Percentiles rank a stretch among this genome's conserved stretches.
These are phyloP conservation scores for Seira musarum DNA, from an alignment of 2,888 invertebrate species.

Conservation along the genomic window DNA sequence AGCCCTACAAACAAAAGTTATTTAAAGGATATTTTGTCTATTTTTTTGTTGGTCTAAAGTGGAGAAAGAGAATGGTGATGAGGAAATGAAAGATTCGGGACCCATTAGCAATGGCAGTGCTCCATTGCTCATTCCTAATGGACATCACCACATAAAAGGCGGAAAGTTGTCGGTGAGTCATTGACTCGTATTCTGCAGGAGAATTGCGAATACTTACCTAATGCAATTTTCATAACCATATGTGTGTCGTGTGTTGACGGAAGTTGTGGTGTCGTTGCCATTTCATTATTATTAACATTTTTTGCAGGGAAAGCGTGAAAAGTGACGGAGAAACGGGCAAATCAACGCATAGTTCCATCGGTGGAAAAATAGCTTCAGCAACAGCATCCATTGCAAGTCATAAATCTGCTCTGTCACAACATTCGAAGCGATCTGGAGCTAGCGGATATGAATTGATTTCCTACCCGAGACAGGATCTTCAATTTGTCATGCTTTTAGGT, in stretches of 20 bases:
- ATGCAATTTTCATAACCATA: no score
- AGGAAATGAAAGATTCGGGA: slow-evolving; percentile 78
- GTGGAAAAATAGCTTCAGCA: slow-evolving; percentile 64
- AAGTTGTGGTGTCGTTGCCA: no score
- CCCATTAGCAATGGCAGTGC: slow-evolving; percentile 63
- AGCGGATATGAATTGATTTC: slow-evolving; percentile 74
- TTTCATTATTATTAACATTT: no score
- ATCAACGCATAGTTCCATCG: slow-evolving; percentile 67
- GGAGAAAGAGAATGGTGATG: slow-evolving; percentile 76
- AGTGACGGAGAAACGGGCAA: slow-evolving; percentile 68
- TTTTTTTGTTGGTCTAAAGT: slow-evolving; percentile 49
- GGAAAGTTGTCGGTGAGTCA: slow-evolving; percentile 59
- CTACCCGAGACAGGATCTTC: slow-evolving; percentile 82
- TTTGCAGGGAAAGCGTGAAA: slow-evolving; percentile 63
- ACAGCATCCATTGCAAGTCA: slow-evolving; percentile 68
- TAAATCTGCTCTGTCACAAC: slow-evolving; percentile 74
- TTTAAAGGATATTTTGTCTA: not conserved
- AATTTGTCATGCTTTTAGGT: slow-evolving; percentile 76
- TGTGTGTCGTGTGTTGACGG: no score
- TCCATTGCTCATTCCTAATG: slow-evolving; percentile 55
- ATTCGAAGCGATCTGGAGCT: slow-evolving; percentile 71
- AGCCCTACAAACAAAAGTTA: no score
- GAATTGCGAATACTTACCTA: no score
- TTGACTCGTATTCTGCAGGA: no score
- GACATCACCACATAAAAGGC: slow-evolving; percentile 53